Base-by-base conservation (phyloP, 2,888 invertebrate species). In the Andrena dorsata region DNA sequence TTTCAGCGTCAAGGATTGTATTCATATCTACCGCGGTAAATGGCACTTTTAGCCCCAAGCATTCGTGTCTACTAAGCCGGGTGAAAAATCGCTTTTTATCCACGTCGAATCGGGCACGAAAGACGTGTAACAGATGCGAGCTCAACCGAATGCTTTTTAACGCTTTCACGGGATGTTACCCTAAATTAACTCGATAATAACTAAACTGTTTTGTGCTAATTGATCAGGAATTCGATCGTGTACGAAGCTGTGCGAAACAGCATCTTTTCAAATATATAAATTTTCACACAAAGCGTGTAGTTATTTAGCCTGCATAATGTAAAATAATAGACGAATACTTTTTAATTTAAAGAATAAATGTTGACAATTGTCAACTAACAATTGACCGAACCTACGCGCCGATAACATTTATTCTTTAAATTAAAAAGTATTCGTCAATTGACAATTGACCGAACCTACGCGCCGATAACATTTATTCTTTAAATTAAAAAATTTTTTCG, bases 21-120 rank as follows among this genome's bases (percentile, higher is more conserved):
- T 68, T 64, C 35, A 41, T 56, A 68, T 58, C 51, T 60, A 53
- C 28, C 26, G 41, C 13, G 49, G 53, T 61, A 81, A 70, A 78
- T 69, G 61, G 26, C 56, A 66, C 49, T 63, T 79, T 68, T 65
- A 76, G 26, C 63, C 20, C 66, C 51, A 26, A 81, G 64, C 77
- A 49, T 72, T 60, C 64, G 28, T n/a, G 58, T 8, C 53, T 49
- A 41, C 60, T 28, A 73, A 32, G 23, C 32, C 13, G 56, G 23
- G 53, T 20, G 26, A 64, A 61, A 79, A 51, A 61, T 71, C 49
- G 53, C 41, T 51, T 58, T 82, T 68, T 23, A 23, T 71, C 6
- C 26, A 30, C 61, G 28, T 32, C 41, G 13, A 0, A 28, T 51
- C 35, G 49, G 47, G 13, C 8, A 20, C 53, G 8, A 63, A 56